A percentile compares a stretch with the other conserved stretches of the same genome.
Conservation (phyloP, 2,888 invertebrate species). For the Tyria jacobaeae region DNA sequence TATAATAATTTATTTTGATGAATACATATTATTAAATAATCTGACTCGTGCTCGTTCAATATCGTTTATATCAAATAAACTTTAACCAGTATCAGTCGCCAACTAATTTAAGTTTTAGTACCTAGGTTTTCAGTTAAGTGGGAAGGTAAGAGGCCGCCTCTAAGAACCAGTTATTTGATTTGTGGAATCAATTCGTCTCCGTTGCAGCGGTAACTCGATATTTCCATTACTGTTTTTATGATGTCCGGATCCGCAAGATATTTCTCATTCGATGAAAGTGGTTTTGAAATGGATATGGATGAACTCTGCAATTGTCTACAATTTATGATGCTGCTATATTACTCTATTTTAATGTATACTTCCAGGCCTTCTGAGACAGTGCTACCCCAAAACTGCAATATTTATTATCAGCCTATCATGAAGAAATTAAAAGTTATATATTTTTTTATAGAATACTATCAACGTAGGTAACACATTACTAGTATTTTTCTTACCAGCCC, state of each 20-base stretch:
- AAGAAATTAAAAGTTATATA: too few relatives aligned
- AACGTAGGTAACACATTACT: too few relatives aligned
- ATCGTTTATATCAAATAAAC: neutral
- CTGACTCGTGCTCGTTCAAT: neutral
- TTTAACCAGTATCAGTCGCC: neutral
- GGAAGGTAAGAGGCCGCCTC: constrained; percentile 39
- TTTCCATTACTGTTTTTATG: constrained; percentile 64
- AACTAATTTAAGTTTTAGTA: constrained; percentile 2
- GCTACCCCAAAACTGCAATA: too few relatives aligned
- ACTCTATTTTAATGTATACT: too few relatives aligned
- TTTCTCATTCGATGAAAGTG: constrained; percentile 22
- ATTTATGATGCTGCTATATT: neutral
- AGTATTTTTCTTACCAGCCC: too few relatives aligned
- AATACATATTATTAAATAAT: neutral
- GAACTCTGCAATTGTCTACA: constrained; percentile 9
- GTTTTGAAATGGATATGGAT: constrained; percentile 15
- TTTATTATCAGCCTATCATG: too few relatives aligned
- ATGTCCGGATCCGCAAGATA: constrained; percentile 25
- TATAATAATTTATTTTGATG: too few relatives aligned
- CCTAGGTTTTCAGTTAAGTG: constrained; percentile 14
- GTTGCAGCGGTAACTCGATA: constrained; percentile 75
- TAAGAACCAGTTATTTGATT: constrained; percentile 70
- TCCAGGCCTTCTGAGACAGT: too few relatives aligned
- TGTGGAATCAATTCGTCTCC: constrained; percentile 74
- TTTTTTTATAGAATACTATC: too few relatives aligned